A percentile compares a stretch with the other conserved stretches of the same genome.
Conservation (phyloP, 2,113 vertebrate species). For the Protomyctophum bolini region DNA sequence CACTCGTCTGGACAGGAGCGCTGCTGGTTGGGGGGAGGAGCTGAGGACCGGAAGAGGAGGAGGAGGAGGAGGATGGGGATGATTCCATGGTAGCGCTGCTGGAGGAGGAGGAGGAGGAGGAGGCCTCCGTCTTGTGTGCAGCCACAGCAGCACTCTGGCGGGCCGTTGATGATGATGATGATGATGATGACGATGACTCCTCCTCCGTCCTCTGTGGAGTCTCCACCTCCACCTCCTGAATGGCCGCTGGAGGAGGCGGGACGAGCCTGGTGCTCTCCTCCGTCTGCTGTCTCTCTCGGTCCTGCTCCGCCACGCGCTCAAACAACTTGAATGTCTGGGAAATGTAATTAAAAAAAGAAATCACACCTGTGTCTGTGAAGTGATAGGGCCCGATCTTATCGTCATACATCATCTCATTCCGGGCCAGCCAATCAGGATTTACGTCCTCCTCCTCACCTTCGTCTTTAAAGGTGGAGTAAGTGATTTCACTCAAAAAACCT, state of each 20-base stretch:
- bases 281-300: slow-evolving; percentile 79
- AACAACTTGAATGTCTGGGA: slow-evolving; percentile 83
- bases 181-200: too few species aligned
- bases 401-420: too few species aligned
- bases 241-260: slow-evolving; percentile 56
- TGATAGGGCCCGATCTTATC: too few species aligned
- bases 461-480: too few species aligned
- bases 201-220: slow-evolving; percentile 37
- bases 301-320: slow-evolving; percentile 83
- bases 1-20: slow-evolving; percentile 1
- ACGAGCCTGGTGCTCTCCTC: slow-evolving; percentile 28
- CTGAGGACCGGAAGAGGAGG: not conserved
- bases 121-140: not conserved
- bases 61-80: not conserved
- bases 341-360: not conserved
- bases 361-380: too few species aligned
- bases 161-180: too few species aligned
- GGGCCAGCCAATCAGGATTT: too few species aligned
- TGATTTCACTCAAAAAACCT: too few species aligned
- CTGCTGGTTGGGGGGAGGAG: not conserved
- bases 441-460: too few species aligned
- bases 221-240: slow-evolving; percentile 82
- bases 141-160: too few species aligned
- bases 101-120: not conserved
- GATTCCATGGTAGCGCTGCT: not conserved